A percentile compares a stretch with the other conserved stretches of the same genome.
phyloP scores from a whole-genome alignment of 2,113 vertebrate genomes.

The Oncorhynchus masou region DNA sequence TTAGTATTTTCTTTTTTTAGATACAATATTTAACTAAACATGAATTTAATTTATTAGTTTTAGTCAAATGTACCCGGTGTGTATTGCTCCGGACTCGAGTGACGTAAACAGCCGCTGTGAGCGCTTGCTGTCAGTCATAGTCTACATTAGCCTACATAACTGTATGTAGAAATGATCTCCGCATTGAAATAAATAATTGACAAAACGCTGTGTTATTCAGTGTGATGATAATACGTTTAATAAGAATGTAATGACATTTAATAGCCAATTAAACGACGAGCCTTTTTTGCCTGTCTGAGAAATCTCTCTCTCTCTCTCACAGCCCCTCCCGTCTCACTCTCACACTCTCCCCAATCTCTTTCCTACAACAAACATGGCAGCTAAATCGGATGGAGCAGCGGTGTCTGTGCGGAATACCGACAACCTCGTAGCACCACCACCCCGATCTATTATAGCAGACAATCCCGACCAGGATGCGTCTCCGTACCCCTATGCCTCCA shows the following conservation, averaged over 20 bases:
- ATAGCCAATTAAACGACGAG: not conserved
- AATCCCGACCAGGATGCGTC: conserved; percentile 62
- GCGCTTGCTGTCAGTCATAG: too few relatives aligned
- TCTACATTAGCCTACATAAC: too few relatives aligned
- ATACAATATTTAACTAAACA: too few relatives aligned
- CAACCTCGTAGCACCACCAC: conserved; percentile 31
- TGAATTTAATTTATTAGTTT: too few relatives aligned
- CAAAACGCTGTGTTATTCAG: not conserved
- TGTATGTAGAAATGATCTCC: too few relatives aligned
- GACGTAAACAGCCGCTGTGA: too few relatives aligned
- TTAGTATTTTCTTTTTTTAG: too few relatives aligned
- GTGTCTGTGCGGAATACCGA: conserved; percentile 69
- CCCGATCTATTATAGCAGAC: conserved; percentile 47
- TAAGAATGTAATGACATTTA: not conserved
- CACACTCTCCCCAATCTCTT: conserved; percentile 67
- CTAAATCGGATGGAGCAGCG: conserved; percentile 90
- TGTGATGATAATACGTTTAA: not conserved
- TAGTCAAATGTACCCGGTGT: too few relatives aligned
- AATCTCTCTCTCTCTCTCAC: conserved; percentile 18
- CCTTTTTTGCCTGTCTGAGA: not conserved
- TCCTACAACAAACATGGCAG: conserved; percentile 92
- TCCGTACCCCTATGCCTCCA: conserved; percentile 50
- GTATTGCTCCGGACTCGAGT: too few relatives aligned
- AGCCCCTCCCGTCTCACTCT: conserved; percentile 61
- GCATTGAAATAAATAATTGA: too few relatives aligned